Evolutionary conservation across 64 coral and sea anemone genomes (phyloP).

Genomic region (Cladopsammia gracilis): DNA sequence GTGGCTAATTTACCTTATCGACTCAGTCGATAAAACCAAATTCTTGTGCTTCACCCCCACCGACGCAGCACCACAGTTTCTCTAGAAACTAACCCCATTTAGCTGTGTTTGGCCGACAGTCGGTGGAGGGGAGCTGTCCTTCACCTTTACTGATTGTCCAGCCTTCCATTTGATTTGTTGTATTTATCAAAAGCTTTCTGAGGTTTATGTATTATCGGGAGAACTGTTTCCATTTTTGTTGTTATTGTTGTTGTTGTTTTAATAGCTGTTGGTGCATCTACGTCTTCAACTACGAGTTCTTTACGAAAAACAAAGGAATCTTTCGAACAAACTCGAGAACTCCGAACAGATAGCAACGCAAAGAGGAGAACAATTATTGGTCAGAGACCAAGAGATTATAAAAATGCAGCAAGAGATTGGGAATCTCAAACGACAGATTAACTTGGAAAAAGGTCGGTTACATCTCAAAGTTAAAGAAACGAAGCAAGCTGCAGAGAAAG

Average conservation of each 20-base stretch:
- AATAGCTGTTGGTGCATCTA: conserved; percentile 22
- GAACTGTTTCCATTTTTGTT: no score
- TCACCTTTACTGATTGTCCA: no score
- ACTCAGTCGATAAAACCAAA: no score
- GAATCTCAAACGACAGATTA: not conserved
- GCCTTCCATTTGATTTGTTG: no score
- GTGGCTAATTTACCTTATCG: no score
- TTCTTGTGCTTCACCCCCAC: no score
- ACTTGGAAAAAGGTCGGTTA: not conserved
- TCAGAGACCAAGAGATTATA: conserved; percentile 9
- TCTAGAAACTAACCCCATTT: no score
- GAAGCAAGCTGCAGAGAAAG: conserved; percentile 4
- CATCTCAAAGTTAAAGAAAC: not conserved
- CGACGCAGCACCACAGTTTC: no score
- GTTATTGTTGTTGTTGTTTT: not conserved
- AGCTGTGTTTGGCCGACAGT: no score
- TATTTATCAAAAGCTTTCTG: not conserved
- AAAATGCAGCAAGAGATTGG: not conserved
- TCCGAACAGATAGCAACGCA: not conserved
- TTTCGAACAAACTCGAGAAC: not conserved
- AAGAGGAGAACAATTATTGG: not conserved
- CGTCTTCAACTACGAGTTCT: conserved; percentile 19
- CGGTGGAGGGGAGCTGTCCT: no score
- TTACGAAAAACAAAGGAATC: conserved; percentile 10
- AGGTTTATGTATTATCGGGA: not conserved